Evolutionary conservation across 1,140 invertebrate genomes (phyloP).

Genomic region (Acyrthosiphon pisum): DNA sequence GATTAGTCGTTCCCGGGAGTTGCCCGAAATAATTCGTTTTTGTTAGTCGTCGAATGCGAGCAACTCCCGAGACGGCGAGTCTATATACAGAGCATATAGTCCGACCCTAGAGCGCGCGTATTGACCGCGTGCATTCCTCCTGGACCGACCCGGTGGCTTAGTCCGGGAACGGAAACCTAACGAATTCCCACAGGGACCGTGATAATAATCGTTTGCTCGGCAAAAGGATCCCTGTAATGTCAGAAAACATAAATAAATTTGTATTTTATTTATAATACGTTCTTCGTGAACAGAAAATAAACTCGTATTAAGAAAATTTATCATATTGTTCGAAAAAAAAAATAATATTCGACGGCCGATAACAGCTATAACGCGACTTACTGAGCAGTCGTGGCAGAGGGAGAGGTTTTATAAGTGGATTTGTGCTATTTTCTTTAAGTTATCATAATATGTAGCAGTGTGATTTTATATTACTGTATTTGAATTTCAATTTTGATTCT

Average conservation of each 20-base stretch:
- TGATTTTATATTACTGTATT: background rate
- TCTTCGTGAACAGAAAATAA: background rate
- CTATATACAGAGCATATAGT: background rate
- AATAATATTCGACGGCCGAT: background rate
- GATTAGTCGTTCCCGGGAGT: background rate
- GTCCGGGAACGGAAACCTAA: slow-evolving; percentile 7
- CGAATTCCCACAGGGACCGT: background rate
- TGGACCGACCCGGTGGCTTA: background rate
- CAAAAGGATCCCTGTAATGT: background rate
- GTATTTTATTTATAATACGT: background rate
- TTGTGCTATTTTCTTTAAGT: background rate
- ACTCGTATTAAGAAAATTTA: background rate
- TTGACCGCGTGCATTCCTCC: background rate
- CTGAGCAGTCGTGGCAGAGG: background rate
- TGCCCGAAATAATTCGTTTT: background rate
- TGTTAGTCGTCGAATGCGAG: background rate
- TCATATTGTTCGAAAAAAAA: background rate
- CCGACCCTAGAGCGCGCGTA: background rate
- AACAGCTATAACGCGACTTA: background rate
- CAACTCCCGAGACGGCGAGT: background rate
- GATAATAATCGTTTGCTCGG: slow-evolving; percentile 20
- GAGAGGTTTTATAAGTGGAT: background rate
- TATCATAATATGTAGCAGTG: background rate
- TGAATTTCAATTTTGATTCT: background rate
- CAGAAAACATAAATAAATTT: background rate